Evolutionary conservation across 2,888 invertebrate species (phyloP), one percentile per base, ranked within the genome.

Genomic region (Neoaliturus tenellus): DNA sequence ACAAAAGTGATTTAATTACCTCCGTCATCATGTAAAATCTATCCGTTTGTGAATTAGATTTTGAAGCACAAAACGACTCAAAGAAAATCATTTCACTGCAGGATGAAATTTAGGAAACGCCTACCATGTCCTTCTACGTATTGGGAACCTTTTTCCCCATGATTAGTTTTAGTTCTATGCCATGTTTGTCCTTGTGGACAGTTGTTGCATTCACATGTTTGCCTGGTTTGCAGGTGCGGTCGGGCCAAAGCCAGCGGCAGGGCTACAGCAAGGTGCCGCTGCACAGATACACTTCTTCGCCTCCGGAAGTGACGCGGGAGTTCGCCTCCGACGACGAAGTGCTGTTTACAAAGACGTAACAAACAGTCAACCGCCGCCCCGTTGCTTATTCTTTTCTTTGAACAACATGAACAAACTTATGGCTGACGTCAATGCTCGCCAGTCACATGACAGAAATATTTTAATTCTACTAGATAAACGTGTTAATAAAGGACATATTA

Each of bases 251-350:
- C 20, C 82, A 85, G 58, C 84, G 85, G 33, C 80, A 83, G 48
- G 88, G 88, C 35, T 89, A 89, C 84, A 87, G 87, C 67, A 88
- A 89, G 81, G 86, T 89, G 31, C 87, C 88, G 20, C 86, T 87
- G 20, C 86, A 86, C 62, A 83, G 86, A 71, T 83, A 86, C 82
- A 84, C 84, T 55, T 86, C 86, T 35, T 62, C 85, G 14, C 67
- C 78, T 6, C 41, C 81, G 5, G 81, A 85, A 58, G 73, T 80
- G 5, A 67, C 80, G 14, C 23, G 17, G n/a, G 81, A 83, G 10
- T 84, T 83, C 55, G 85, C 85, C 39, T 86, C 75, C 31, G 84
- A 87, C 31, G 85, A 86, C 41, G 84, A 86, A 78, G 85, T 86
- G 33, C 85, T 88, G 44, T 87, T 87, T 44, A 85, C 88, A 23